Conservation (phyloP, 2,113 vertebrate genomes). For the Bucco capensis region DNA sequence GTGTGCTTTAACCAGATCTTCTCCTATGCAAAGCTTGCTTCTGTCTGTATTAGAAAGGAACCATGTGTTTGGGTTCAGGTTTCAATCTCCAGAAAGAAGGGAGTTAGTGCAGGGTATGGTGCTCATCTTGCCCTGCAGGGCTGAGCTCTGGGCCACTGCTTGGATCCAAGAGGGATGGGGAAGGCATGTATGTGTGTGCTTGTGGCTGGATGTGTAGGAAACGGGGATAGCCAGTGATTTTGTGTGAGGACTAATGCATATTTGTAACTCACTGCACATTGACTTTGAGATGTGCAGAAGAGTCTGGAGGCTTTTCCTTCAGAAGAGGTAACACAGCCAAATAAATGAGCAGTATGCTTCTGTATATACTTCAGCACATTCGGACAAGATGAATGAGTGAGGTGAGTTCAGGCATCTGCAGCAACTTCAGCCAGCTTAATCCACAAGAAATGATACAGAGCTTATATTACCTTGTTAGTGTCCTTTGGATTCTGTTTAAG, state of each 20-base stretch:
- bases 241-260: not conserved
- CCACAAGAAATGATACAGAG: not conserved
- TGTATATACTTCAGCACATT: not conserved
- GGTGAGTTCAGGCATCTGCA: not conserved
- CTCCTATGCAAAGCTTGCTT: not conserved
- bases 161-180: not conserved
- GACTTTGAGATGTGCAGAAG: not conserved
- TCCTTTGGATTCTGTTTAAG: not conserved
- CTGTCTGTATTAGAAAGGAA: not conserved
- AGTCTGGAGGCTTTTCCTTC: not conserved
- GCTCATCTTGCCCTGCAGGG: not conserved
- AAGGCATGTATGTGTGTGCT: rapidly evolving
- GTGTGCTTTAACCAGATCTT: not conserved
- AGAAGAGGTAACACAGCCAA: not conserved
- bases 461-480: not conserved
- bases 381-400: not conserved
- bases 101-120: not conserved
- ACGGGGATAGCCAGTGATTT: not conserved
- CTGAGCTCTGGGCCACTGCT: not conserved
- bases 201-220: not conserved
- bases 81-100: not conserved
- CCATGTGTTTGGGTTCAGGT: rapidly evolving
- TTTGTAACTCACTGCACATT: not conserved
- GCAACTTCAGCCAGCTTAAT: not conserved
- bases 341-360: not conserved